Conservation (phyloP, 2,797 vertebrate genomes). For the Chromobotia macracanthus region DNA sequence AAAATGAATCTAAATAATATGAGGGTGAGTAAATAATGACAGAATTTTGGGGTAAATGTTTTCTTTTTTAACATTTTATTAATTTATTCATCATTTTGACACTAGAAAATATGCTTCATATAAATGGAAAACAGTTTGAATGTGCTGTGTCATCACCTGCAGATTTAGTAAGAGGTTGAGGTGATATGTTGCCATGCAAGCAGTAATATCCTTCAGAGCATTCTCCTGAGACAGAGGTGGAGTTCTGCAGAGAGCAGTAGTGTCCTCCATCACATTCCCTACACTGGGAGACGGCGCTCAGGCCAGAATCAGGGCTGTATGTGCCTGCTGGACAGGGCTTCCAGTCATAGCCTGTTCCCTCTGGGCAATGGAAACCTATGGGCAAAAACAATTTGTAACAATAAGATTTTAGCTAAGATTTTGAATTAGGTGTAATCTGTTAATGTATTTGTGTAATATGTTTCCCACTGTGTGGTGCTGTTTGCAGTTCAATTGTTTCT, state of each 20-base stretch:
- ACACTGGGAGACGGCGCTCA: conserved; percentile 74
- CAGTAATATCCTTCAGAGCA: conserved; percentile 87
- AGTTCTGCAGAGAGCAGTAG: conserved; percentile 81
- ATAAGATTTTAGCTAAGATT: not conserved
- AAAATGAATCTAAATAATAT: too few relatives aligned
- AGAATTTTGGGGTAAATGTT: too few relatives aligned
- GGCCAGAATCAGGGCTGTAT: conserved; percentile 76
- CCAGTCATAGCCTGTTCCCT: conserved; percentile 78
- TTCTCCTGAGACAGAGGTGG: conserved; percentile 76
- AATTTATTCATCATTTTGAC: not conserved
- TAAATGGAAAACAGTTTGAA: not conserved
- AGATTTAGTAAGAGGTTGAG: conserved; percentile 69
- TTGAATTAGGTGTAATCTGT: conserved; percentile 4
- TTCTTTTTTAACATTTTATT: not conserved
- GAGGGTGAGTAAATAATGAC: too few relatives aligned
- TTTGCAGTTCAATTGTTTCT: conserved; percentile 22
- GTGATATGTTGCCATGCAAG: conserved; percentile 73
- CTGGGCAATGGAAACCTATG: conserved; percentile 86
- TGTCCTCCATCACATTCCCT: conserved; percentile 81
- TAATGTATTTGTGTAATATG: not conserved
- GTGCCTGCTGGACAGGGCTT: conserved; percentile 83
- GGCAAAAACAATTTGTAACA: conserved; percentile 27
- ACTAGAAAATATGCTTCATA: not conserved
- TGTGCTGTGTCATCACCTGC: conserved; percentile 69
- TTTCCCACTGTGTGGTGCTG: conserved; percentile 45